A percentile compares a stretch with the other conserved stretches of the same genome.
Evolutionary conservation across 2,888 invertebrate genomes (phyloP).

Genomic region (Orgyia antiqua): DNA sequence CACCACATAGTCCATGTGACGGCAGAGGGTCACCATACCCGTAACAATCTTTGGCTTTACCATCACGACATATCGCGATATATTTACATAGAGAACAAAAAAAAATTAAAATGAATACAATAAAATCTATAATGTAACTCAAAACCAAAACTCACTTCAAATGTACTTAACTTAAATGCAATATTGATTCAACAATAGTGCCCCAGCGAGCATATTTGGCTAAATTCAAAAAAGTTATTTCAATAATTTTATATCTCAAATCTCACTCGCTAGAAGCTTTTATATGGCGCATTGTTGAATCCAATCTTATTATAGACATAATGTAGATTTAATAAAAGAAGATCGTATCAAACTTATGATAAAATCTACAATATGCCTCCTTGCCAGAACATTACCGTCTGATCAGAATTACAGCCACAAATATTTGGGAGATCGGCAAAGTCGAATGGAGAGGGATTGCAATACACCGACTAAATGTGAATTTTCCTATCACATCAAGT

Average conservation of each 20-base stretch:
- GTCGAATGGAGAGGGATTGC: slow-evolving; percentile 47
- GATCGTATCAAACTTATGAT: slow-evolving; percentile 7
- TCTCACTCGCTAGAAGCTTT: slow-evolving; percentile 22
- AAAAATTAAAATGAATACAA: slow-evolving; percentile 43
- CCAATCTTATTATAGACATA: slow-evolving; percentile 21
- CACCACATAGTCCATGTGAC: slow-evolving; percentile 63
- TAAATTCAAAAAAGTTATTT: slow-evolving; percentile 15
- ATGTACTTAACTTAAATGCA: slow-evolving; percentile 42
- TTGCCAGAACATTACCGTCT: slow-evolving; percentile 30
- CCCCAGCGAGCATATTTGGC: slow-evolving; percentile 24
- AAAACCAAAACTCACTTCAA: slow-evolving; percentile 43
- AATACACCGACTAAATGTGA: slow-evolving; percentile 67
- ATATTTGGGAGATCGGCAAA: slow-evolving; percentile 55
- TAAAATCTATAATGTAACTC: slow-evolving; percentile 44
- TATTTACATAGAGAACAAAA: slow-evolving; percentile 50
- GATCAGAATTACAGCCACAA: slow-evolving; percentile 38
- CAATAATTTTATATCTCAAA: slow-evolving; percentile 7
- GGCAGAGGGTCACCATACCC: slow-evolving; percentile 79
- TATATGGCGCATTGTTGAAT: slow-evolving; percentile 30
- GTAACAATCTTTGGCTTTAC: slow-evolving; percentile 79
- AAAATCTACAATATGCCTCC: slow-evolving; percentile 16
- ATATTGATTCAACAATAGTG: slow-evolving; percentile 42
- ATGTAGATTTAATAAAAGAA: slow-evolving; percentile 15
- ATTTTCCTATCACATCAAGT: slow-evolving; percentile 63
- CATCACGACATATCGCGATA: slow-evolving; percentile 76